Evolutionary conservation across 2,797 vertebrate genomes (phyloP).

Genomic region (Jordanella pulchra): DNA sequence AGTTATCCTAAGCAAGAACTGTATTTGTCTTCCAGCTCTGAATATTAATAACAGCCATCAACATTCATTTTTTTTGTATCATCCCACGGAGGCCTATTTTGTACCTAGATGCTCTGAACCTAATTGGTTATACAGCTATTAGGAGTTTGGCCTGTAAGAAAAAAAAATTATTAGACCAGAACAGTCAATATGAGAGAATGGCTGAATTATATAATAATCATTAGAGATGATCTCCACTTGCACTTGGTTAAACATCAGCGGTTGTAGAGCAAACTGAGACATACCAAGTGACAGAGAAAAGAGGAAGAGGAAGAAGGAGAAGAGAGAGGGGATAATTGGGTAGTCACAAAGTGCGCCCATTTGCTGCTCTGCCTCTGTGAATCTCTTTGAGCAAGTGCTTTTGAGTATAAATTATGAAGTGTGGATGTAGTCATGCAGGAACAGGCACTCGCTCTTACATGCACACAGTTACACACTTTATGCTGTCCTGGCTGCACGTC

Average conservation of each 20-base stretch:
- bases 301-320: conserved; percentile 9
- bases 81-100: background rate
- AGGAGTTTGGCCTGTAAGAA: conserved; percentile 4
- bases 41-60: background rate
- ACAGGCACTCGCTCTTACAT: conserved; percentile 17
- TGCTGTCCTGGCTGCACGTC: conserved; percentile 26
- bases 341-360: conserved; percentile 67
- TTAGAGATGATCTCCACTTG: conserved; percentile 31
- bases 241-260: conserved; percentile 22
- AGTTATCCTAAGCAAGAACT: background rate
- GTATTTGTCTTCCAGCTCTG: background rate
- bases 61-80: background rate
- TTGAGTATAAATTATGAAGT: conserved; percentile 76
- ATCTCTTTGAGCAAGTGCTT: conserved; percentile 68
- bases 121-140: background rate
- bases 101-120: background rate
- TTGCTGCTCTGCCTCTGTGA: conserved; percentile 64
- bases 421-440: conserved; percentile 64
- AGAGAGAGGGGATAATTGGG: conserved; percentile 48
- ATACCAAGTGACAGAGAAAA: conserved; percentile 8
- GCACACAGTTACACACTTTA: conserved; percentile 24
- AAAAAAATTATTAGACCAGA: conserved; percentile 9
- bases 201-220: conserved; percentile 29
- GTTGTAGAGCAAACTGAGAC: conserved; percentile 32
- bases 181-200: conserved; percentile 10